Conservation (phyloP, 2,888 invertebrate species). For the Erebia aethiops region DNA sequence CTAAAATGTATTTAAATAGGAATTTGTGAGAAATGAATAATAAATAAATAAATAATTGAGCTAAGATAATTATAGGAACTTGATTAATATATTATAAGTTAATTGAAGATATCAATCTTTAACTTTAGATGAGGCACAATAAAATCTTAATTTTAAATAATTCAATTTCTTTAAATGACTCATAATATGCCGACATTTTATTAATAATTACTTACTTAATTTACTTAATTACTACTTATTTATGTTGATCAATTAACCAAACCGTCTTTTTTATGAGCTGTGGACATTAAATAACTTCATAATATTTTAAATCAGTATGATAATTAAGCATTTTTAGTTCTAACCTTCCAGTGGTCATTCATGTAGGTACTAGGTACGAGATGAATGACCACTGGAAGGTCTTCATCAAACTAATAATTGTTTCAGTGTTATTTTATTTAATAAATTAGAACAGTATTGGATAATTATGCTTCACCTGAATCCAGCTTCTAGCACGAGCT, state of each 20-base stretch:
- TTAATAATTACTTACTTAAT: not conserved
- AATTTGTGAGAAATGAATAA: too few relatives aligned
- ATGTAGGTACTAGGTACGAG: not conserved
- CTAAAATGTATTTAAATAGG: too few relatives aligned
- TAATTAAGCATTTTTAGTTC: not conserved
- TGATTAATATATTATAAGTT: too few relatives aligned
- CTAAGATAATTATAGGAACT: too few relatives aligned
- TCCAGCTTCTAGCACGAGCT: not conserved
- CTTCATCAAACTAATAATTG: not conserved
- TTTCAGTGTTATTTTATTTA: not conserved
- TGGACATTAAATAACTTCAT: not conserved
- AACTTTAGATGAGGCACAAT: not conserved
- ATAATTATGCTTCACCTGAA: too few relatives aligned
- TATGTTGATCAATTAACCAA: constrained; percentile 4
- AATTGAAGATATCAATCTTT: too few relatives aligned
- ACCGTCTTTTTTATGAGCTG: not conserved
- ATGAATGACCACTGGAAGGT: too few relatives aligned
- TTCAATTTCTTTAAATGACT: not conserved
- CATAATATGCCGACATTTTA: not conserved
- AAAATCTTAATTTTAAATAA: not conserved
- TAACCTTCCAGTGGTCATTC: constrained; percentile 8
- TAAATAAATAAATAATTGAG: too few relatives aligned
- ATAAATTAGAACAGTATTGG: too few relatives aligned
- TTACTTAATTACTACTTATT: not conserved
- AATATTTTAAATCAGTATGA: not conserved